These are phyloP conservation scores for Phalacrocorax brasilianus DNA, from an alignment of 2,113 vertebrate genomes.

Conservation along the genomic window DNA sequence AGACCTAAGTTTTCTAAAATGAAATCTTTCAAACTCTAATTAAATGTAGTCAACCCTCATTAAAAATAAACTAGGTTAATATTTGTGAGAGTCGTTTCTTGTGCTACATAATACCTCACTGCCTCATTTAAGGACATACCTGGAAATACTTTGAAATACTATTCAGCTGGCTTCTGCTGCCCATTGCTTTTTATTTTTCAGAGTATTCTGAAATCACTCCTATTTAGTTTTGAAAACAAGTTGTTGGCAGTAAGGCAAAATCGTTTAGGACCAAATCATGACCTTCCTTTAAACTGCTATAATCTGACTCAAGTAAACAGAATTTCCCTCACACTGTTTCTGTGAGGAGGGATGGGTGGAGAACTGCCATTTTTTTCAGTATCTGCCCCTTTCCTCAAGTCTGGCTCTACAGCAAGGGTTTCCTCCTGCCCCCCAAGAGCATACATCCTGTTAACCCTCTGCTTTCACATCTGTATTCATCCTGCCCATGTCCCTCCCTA, in stretches of 20 bases:
- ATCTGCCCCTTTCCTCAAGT: not conserved
- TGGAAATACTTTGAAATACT: not conserved
- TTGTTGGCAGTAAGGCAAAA: conserved; percentile 13
- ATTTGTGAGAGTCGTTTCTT: not conserved
- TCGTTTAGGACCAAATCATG: conserved; percentile 7
- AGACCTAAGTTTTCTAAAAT: not conserved
- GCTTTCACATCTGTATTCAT: not conserved
- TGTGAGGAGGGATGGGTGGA: not conserved
- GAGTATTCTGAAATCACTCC: conserved; percentile 13
- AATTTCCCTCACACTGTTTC: not conserved
- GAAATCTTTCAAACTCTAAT: conserved; percentile 28
- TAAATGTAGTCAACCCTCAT: conserved; percentile 21
- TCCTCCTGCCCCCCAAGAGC: fast-evolving
- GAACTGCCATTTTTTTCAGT: not conserved
- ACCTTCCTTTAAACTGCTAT: not conserved
- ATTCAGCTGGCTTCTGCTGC: not conserved
- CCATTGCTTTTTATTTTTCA: conserved; percentile 25
- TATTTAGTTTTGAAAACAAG: conserved; percentile 12
- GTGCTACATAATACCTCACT: not conserved
- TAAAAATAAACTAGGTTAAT: conserved; percentile 40
- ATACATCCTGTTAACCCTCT: not conserved
- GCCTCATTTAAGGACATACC: not conserved
- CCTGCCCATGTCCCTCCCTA: not conserved
- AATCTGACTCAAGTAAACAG: conserved; percentile 5
- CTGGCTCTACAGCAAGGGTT: not conserved